Evolutionary conservation across 2,888 invertebrate species (phyloP).

Genomic region (Onthophagus sagittarius): DNA sequence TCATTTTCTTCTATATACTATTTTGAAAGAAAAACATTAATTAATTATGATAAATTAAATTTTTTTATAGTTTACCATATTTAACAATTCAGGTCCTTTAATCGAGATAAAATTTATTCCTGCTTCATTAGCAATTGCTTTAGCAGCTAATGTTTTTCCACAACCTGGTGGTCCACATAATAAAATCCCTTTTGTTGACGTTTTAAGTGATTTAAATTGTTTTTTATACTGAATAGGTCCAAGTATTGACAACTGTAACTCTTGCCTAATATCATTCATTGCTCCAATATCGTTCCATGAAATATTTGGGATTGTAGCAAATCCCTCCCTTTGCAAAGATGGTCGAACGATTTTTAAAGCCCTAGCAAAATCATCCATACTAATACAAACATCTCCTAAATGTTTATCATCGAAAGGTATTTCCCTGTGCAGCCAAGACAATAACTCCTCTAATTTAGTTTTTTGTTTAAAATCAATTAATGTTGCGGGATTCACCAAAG

Average conservation of each 20-base stretch:
- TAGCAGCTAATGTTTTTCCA: slow-evolving; percentile 94
- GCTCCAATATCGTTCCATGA: slow-evolving; percentile 98
- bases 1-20: slow-evolving; percentile 99
- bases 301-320: slow-evolving; percentile 94
- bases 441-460: slow-evolving; percentile 54
- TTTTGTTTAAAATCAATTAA: slow-evolving; percentile 9
- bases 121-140: slow-evolving; percentile 98
- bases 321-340: slow-evolving; percentile 93
- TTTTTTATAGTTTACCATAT: slow-evolving; percentile 68
- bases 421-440: slow-evolving; percentile 63
- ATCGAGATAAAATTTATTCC: slow-evolving; percentile 98
- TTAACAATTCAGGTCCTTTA: slow-evolving; percentile 95
- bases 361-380: slow-evolving; percentile 69
- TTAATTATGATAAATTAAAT: slow-evolving; percentile 6
- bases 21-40: slow-evolving; percentile 19
- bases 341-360: slow-evolving; percentile 85
- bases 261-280: slow-evolving; percentile 78
- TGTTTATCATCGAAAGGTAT: slow-evolving; percentile 59
- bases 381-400: slow-evolving; percentile 63
- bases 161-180: slow-evolving; percentile 97
- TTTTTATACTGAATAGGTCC: slow-evolving; percentile 88
- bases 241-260: slow-evolving; percentile 84
- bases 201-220: slow-evolving; percentile 69
- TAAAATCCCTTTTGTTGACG: slow-evolving; percentile 82
- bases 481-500: slow-evolving; percentile 21